phyloP scores from a whole-genome alignment of 2,888 invertebrate genomes.

The Oscheius sp. region DNA sequence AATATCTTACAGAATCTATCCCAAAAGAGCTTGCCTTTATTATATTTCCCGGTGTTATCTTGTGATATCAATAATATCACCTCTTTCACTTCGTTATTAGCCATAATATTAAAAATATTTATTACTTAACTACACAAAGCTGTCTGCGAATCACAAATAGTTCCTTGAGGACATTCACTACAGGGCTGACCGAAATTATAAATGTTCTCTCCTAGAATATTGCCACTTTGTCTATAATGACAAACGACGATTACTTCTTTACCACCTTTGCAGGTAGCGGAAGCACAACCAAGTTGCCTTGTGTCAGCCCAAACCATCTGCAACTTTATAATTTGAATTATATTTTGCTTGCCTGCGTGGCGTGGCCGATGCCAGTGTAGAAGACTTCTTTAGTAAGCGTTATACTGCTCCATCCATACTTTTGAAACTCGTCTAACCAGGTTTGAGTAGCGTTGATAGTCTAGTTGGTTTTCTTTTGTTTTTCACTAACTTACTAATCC shows the following conservation, averaged over 20 bases:
- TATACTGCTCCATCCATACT: conserved; percentile 29
- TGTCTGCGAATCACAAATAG: conserved; percentile 1
- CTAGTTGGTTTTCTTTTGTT: neutral
- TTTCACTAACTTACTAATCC: conserved; percentile 8
- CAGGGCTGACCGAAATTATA: conserved; percentile 5
- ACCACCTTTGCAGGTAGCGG: conserved; percentile 15
- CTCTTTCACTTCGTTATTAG: neutral
- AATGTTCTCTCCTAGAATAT: neutral
- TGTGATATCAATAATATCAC: too few species aligned
- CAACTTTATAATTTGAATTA: neutral
- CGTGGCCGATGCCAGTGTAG: conserved; percentile 28
- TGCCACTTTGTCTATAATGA: conserved; percentile 21
- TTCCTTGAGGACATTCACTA: neutral
- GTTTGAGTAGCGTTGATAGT: conserved; percentile 11
- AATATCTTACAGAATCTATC: too few species aligned
- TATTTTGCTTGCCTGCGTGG: conserved; percentile 27
- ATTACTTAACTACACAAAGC: conserved; percentile 1
- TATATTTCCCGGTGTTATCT: too few species aligned
- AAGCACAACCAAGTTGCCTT: conserved; percentile 23
- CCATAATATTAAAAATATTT: neutral
- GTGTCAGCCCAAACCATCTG: conserved; percentile 35
- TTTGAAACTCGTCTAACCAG: conserved; percentile 30
- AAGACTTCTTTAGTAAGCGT: conserved; percentile 10
- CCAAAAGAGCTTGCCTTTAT: too few species aligned
- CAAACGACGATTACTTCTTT: conserved; percentile 33